Percentiles rank a stretch among this genome's conserved stretches.
These are phyloP conservation scores for Leptopilina myrica DNA, from an alignment of 2,888 invertebrate genomes.

Conservation along the genomic window DNA sequence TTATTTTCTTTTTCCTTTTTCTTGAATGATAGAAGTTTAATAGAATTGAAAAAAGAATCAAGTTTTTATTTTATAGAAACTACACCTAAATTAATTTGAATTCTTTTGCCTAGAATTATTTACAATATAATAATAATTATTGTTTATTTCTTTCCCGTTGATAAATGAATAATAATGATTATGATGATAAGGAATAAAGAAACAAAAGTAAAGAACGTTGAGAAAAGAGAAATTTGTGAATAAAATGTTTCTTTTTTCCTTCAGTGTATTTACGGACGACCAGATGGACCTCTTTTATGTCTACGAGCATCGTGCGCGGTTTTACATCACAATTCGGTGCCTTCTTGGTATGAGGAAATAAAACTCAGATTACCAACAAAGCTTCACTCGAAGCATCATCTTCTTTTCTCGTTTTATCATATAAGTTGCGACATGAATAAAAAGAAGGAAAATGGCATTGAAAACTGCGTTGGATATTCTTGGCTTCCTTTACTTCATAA, in stretches of 20 bases:
- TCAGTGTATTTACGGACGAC: slow-evolving; percentile 86
- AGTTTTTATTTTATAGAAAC: too few relatives aligned
- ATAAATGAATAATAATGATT: too few relatives aligned
- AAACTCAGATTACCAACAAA: slow-evolving; percentile 94
- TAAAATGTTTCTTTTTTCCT: slow-evolving; percentile 64
- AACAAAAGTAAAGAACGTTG: too few relatives aligned
- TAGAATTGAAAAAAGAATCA: too few relatives aligned
- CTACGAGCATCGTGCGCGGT: slow-evolving; percentile 87
- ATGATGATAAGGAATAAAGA: too few relatives aligned
- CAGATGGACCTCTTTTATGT: slow-evolving; percentile 82
- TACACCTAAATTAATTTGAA: too few relatives aligned
- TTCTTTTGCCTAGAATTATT: too few relatives aligned
- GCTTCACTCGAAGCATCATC: slow-evolving; percentile 90
- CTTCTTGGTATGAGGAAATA: slow-evolving; percentile 95
- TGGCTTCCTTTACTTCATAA: slow-evolving; percentile 93
- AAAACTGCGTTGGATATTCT: slow-evolving; percentile 93
- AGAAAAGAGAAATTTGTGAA: too few relatives aligned
- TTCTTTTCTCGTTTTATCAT: slow-evolving; percentile 97
- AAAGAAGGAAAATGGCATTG: slow-evolving; percentile 86
- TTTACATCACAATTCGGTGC: slow-evolving; percentile 92
- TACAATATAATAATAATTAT: too few relatives aligned
- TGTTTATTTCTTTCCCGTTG: too few relatives aligned
- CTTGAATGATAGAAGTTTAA: too few relatives aligned
- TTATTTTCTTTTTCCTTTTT: too few relatives aligned
- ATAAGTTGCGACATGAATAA: slow-evolving; percentile 94